Evolutionary conservation across 2,888 invertebrate genomes (phyloP), one percentile per base, ranked within the genome.

Genomic region (Hemistola chrysoprasaria): DNA sequence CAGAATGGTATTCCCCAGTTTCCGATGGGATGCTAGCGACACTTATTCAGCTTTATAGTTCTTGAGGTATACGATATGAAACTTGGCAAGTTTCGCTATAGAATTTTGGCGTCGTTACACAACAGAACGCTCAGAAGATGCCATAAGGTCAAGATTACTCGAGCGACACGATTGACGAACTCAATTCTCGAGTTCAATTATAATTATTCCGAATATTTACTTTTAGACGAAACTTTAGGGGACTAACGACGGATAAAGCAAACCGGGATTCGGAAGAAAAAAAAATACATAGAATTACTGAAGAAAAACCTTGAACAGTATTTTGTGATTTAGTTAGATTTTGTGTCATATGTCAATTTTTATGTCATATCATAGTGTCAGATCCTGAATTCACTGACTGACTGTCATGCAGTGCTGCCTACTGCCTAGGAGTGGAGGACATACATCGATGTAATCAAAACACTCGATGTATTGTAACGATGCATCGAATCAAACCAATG

Each of bases 251-350:
- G 54, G 57, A 65, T 53, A 50, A 78, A 78, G 73, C 50, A 65
- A 79, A 77, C 58, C 56, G 72, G 63, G 58, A 67, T 59, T 66
- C 59, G 59, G 69, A 69, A 66, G 56, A 67, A 72, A 82, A 74
- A 78, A 78, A 74, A 79, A 82, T n/a, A 81, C 68, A 77, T 75
- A 69, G 71, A 67, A 70, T n/a, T n/a, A 65, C 57, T 68, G 65
- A 60, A 74, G 60, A 67, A 71, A 77, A 73, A 71, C 81, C 74
- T 78, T 75, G 67, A 48, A 81, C 75, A 77, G 78, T 86, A 81
- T 84, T 86, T 84, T 86, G 86, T 82, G 86, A 81, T 84, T 86
- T 84, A 86, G 86, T 82, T 82, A 83, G 85, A 77, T 78, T 82
- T 82, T 78, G 71, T 81, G 77, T 78, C 77, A 76, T 67, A 35